A percentile compares a stretch with the other conserved stretches of the same genome.
Evolutionary conservation across 2,888 invertebrate species (phyloP).

Genomic region (Conistra vaccinii): DNA sequence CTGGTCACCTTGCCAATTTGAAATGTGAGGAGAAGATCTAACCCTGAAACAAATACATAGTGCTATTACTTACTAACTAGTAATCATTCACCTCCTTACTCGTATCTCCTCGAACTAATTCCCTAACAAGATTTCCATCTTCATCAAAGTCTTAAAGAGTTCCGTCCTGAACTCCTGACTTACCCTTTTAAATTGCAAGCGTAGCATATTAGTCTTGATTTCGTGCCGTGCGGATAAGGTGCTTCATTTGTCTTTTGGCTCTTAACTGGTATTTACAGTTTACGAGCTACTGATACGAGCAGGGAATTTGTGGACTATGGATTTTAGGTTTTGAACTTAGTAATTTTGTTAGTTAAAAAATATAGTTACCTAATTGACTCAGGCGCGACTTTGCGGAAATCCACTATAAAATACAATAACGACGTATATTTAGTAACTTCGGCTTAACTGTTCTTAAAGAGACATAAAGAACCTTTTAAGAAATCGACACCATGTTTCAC

Average conservation of each 20-base stretch:
- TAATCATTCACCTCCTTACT: constrained; percentile 25
- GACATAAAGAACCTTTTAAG: too few species aligned
- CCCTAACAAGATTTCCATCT: constrained; percentile 61
- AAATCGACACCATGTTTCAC: too few species aligned
- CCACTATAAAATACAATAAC: too few species aligned
- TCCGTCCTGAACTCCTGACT: constrained; percentile 53
- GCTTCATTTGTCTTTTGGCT: constrained; percentile 73
- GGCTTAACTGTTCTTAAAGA: too few species aligned
- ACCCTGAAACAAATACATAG: neutral
- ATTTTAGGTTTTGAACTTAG: neutral
- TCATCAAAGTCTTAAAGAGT: constrained; percentile 68
- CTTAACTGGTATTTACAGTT: constrained; percentile 65
- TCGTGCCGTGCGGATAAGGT: constrained; percentile 67
- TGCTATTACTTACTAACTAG: constrained; percentile 1
- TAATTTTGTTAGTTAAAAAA: neutral
- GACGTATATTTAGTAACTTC: too few species aligned
- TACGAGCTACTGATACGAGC: constrained; percentile 56
- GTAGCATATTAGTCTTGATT: constrained; percentile 82
- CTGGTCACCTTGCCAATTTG: too few species aligned
- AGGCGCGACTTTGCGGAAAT: too few species aligned
- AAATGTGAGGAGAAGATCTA: neutral
- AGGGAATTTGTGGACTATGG: constrained; percentile 22
- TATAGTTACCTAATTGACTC: too few species aligned
- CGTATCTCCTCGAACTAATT: constrained; percentile 61
- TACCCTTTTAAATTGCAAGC: constrained; percentile 66